Percentiles rank a stretch among this genome's conserved stretches.
Conservation (phyloP, 1,140 invertebrate genomes). For the Bombus confusus region DNA sequence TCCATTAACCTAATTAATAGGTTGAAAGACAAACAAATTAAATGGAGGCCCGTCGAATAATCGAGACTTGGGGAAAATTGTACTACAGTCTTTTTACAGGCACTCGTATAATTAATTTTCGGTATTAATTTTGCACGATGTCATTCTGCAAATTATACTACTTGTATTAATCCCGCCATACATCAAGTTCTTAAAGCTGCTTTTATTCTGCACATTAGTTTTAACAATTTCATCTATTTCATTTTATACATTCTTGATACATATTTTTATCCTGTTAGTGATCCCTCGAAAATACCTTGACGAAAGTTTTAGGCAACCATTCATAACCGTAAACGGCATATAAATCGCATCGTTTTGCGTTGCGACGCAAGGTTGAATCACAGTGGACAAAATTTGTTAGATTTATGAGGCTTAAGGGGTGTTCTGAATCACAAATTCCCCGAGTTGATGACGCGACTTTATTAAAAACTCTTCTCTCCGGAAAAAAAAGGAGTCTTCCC, state of each 20-base stretch:
- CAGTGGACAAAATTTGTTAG: background rate
- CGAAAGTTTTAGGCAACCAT: background rate
- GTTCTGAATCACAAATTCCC: too few relatives aligned
- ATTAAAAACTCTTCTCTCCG: too few relatives aligned
- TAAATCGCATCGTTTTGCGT: background rate
- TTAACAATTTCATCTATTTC: background rate
- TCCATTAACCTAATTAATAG: slow-evolving; percentile 5
- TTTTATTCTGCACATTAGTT: background rate
- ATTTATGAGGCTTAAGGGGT: background rate
- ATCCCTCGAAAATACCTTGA: background rate
- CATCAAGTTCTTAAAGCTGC: background rate
- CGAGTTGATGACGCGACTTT: too few relatives aligned
- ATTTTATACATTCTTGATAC: background rate
- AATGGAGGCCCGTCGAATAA: background rate
- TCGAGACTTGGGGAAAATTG: background rate
- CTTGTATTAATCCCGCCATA: background rate
- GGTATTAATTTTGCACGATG: background rate
- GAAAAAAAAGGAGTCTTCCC: too few relatives aligned
- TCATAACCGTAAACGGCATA: background rate
- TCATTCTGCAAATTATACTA: background rate
- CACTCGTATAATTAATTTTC: background rate
- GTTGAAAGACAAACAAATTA: background rate
- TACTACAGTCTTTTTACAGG: background rate
- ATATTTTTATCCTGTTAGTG: too few relatives aligned
- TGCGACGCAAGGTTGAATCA: background rate